A percentile compares a stretch with the other conserved stretches of the same genome.
Conservation (phyloP, 1,140 invertebrate species). For the Drosophila jambulina region DNA sequence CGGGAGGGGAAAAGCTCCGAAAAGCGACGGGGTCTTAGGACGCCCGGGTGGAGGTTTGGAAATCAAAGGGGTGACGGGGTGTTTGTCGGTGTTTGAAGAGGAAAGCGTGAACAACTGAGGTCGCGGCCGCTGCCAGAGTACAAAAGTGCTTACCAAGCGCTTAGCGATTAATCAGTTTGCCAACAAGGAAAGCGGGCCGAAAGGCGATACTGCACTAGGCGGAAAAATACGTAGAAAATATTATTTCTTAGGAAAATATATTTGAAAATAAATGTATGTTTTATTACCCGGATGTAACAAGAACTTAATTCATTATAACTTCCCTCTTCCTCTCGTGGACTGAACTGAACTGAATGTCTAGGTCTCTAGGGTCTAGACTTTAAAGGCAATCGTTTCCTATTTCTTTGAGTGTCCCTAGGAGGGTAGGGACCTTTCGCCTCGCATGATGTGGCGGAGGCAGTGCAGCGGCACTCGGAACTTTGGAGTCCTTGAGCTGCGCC, state of each 20-base stretch:
- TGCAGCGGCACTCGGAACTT: conserved; percentile 53
- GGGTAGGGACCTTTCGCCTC: conserved; percentile 6
- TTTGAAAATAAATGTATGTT: neutral
- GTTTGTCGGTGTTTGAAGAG: conserved; percentile 5
- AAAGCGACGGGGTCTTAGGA: conserved; percentile 14
- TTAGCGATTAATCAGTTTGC: conserved; percentile 80
- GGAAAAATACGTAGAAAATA: conserved; percentile 1
- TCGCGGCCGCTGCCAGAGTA: conserved; percentile 44
- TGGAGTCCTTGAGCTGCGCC: conserved; percentile 66
- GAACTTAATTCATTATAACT: neutral
- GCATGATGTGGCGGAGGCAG: conserved; percentile 24
- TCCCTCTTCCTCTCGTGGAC: neutral
- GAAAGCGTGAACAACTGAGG: conserved; percentile 48
- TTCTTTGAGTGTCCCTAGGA: conserved; percentile 19
- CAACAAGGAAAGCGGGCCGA: conserved; percentile 53
- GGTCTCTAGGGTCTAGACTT: neutral
- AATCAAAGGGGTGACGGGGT: conserved; percentile 3
- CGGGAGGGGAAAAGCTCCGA: neutral
- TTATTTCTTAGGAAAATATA: neutral
- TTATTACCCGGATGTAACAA: too few relatives aligned
- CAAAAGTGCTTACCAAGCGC: conserved; percentile 80
- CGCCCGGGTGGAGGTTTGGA: conserved; percentile 1
- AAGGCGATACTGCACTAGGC: conserved; percentile 29
- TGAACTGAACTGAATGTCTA: neutral
- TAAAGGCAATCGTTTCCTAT: neutral